Evolutionary conservation across 2,888 invertebrate genomes (phyloP), one percentile per base, ranked within the genome.

Genomic region (Sinhomidia bicolor): DNA sequence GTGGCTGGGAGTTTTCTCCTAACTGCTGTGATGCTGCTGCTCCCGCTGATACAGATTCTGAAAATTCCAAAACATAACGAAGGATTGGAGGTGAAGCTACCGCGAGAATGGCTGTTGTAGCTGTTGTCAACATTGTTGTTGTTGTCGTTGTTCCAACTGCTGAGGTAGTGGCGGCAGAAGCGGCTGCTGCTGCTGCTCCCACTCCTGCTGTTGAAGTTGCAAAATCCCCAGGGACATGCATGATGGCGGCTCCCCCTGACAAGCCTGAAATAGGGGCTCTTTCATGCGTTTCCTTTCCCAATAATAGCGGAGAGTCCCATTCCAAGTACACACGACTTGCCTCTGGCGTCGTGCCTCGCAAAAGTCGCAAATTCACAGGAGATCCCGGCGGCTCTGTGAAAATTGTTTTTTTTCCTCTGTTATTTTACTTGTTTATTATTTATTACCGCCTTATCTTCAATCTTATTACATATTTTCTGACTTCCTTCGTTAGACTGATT

Each of bases 21-120:
- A n/a, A n/a, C n/a, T 57, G 10, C 76, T 2, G 41, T 12, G n/a
- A n/a, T 36, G 4, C 36, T 36, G 36, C 7, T 76, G 54, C 79
- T 84, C 85, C 88, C 29, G 79, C 54, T 76, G 54, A 14, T 51
- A 36, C 7, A 5, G 89, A 23, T 32, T 90, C 88, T 36, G 90
- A 89, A 68, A 88, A 92, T 82, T 92, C 92, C 57, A 92, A 80
- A 41, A 91, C 87, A 88, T 92, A 92, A 32, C 90, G 85, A 20
- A 91, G 86, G 83, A 92, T 90, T 29, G 90, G 91, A 9, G 91
- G 90, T 47, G 88, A 89, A n/a, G 90, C 78, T 41, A 65, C 85
- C 23, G 86, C 54, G 29, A 85, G 47, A 29, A 65, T 87, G 9
- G 23, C 29, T 23, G 79, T 79, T 74, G 82, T 83, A 76, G 78